Evolutionary conservation across 2,888 invertebrate genomes (phyloP).

Genomic region (Elaeidobius kamerunicus): DNA sequence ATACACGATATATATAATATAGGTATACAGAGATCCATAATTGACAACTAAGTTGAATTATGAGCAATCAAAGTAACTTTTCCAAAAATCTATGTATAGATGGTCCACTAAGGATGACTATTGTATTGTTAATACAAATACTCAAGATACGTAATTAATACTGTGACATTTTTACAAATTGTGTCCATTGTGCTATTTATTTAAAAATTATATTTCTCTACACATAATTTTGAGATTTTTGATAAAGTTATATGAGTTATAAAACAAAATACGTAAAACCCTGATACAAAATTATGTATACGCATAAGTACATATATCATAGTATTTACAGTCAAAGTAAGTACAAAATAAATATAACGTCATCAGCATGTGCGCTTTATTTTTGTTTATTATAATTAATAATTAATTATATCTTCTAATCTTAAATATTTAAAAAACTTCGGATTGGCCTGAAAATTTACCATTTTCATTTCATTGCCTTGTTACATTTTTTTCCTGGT

Average conservation of each 20-base stretch:
- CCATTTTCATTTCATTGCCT: too few relatives aligned
- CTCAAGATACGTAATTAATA: conserved; percentile 40
- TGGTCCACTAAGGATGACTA: conserved; percentile 48
- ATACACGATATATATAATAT: too few relatives aligned
- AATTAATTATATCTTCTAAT: too few relatives aligned
- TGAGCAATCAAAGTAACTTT: too few relatives aligned
- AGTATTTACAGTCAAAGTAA: conserved; percentile 34
- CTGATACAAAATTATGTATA: conserved; percentile 49
- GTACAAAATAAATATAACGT: conserved; percentile 3
- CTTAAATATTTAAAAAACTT: too few relatives aligned
- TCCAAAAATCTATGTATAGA: conserved; percentile 33
- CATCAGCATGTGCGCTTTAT: not conserved
- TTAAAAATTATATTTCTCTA: conserved; percentile 13
- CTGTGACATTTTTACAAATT: conserved; percentile 35
- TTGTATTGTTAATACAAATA: conserved; percentile 39
- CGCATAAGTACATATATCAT: conserved; percentile 35
- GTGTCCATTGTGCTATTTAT: conserved; percentile 18
- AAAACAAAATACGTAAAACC: conserved; percentile 46
- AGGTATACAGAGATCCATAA: too few relatives aligned
- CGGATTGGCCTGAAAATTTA: too few relatives aligned
- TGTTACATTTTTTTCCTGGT: too few relatives aligned
- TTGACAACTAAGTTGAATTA: too few relatives aligned
- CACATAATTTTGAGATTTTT: not conserved
- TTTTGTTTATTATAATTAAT: not conserved
- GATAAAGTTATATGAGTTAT: not conserved